Evolutionary conservation across 2,113 vertebrate species (phyloP), one percentile per base, ranked within the genome.

Genomic region (Collichthys lucidus): DNA sequence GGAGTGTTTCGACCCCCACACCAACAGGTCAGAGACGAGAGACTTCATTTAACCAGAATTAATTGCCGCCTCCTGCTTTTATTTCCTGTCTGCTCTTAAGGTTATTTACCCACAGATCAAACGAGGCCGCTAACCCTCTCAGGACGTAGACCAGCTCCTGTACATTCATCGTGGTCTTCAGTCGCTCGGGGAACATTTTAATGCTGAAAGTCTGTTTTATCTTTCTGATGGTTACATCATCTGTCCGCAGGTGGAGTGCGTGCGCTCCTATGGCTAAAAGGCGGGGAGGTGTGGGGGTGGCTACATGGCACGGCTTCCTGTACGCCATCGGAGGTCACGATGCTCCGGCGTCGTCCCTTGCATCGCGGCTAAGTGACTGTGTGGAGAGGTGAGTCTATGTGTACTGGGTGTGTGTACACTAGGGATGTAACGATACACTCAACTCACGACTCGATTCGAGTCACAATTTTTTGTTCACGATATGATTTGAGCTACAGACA

Each of bases 1-100:
- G 59, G 98, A 99, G 93, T 98, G 97, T 93, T 99, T 99, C 80
- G 98, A 99, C 93, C 98, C 98, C 79, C 98, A 99, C 92, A 99
- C 98, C 64, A 99, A 99, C 92, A 99, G 99, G 93, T 94, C 81
- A 76, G 88, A 77, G 31, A 77, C 52, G 0, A 42, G 31, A 61
- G 74, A 65, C 71, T 76, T 84, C n/a, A 68, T 79, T 61, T 88
- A 47, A 61, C 64, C 46, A 55, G 61, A 79, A 84, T 80, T 79
- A 81, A 85, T 79, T 70, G 31, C 29, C 1, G 19, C 35, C 68
- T 73, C 65, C 73, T 59, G 73, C 56, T 26, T 88, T 74, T 69
- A 77, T 84, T 77, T 86, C 60, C 69, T 80, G 75, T 67, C 57
- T 85, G 55, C 69, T 52, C 55, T 62, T 66, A 55, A 60, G 77